Conservation (phyloP, 2,797 vertebrate species). For the Mus spretus region DNA sequence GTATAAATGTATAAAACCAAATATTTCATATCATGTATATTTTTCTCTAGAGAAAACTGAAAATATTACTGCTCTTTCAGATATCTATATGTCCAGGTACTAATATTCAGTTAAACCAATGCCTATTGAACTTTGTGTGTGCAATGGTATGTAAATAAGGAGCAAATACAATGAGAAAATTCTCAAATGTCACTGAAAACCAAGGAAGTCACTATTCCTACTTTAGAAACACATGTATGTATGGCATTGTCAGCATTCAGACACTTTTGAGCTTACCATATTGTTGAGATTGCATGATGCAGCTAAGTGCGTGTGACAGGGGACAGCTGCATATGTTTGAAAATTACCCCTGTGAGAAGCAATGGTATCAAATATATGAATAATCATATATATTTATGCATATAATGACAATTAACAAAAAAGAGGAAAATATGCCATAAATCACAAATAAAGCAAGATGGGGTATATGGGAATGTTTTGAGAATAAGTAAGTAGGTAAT, state of each 20-base stretch:
- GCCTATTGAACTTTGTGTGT: neutral
- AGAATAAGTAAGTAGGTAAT: neutral
- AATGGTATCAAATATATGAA: neutral
- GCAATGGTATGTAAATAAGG: neutral
- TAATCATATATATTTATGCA: neutral
- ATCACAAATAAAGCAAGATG: neutral
- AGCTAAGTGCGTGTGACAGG: neutral
- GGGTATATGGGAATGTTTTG: neutral
- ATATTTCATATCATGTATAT: neutral
- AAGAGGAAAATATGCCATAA: neutral
- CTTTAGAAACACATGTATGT: neutral
- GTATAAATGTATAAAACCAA: neutral
- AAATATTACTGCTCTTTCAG: neutral
- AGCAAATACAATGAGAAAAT: neutral
- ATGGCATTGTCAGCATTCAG: neutral
- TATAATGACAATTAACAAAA: neutral
- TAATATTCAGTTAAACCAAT: neutral
- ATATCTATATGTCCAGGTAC: neutral
- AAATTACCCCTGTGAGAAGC: neutral
- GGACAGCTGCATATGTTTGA: neutral
- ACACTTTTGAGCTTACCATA: neutral
- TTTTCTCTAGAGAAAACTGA: constrained; percentile 43
- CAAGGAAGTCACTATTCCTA: neutral
- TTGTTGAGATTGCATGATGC: neutral
- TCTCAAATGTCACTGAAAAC: neutral